Evolutionary conservation across 2,113 vertebrate species (phyloP), one percentile per base, ranked within the genome.

Genomic region (Gavialis gangeticus): DNA sequence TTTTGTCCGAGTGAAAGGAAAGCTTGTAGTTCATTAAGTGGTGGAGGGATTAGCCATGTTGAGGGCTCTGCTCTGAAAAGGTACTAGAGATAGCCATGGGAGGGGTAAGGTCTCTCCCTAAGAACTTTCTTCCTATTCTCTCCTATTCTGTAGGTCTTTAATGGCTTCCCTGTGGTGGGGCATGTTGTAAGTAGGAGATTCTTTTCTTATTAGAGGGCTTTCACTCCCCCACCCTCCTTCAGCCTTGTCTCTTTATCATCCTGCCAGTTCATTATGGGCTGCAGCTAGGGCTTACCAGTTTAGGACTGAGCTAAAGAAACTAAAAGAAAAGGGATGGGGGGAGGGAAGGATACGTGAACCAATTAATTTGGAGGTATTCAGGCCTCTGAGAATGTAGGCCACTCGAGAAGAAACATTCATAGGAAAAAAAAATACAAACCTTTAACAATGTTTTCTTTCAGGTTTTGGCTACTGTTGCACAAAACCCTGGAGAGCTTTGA

Each of bases 11-110:
- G 88, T 99, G 98, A 99, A 99, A 98, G 97, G 98, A 98, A 98
- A 99, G 98, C 98, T 99, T 99, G 98, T 98, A 98, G 98, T 97
- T 98, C 98, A 98, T 99, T 99, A 99, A 98, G 97, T 90, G 90
- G 91, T 87, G 96, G 88, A 96, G 96, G 98, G 98, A 99, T 99
- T 99, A 98, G 97, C 96, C 91, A 82, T 98, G 98, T 98, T 95
- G 95, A 96, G 98, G 97, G 97, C 98, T 98, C 97, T 97, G 98
- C 75, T 97, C 97, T 96, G 96, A 97, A 98, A 98, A 97, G 97
- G 97, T 84, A 82, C 95, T 97, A 93, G 95, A 96, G 95, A 95
- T 95, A 92, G 86, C 91, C 81, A 3, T 80, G 87, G 78, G 93
- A 95, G 97, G 97, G 95, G 95, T 93, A 87, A 79, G 85, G 84